These are phyloP conservation scores for Clanis bilineata DNA, from an alignment of 2,888 invertebrate genomes.

Conservation along the genomic window DNA sequence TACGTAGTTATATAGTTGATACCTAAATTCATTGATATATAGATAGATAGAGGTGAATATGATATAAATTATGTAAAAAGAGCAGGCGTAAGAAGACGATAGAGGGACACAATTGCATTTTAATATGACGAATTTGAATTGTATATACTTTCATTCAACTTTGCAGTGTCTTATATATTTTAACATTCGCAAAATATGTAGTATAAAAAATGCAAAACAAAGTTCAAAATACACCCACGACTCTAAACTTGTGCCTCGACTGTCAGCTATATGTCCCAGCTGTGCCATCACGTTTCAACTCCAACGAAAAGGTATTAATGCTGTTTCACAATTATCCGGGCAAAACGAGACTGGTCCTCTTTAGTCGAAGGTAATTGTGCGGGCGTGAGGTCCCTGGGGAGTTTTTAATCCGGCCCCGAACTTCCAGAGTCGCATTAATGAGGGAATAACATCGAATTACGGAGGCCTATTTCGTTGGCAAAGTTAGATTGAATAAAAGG, in stretches of 20 bases:
- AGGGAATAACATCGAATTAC: constrained; percentile 76
- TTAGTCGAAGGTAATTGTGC: constrained; percentile 49
- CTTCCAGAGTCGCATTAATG: constrained; percentile 71
- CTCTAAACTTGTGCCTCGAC: background rate
- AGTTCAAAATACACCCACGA: constrained; percentile 5
- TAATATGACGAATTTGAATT: too few relatives aligned
- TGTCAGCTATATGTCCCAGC: constrained; percentile 17
- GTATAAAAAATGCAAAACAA: background rate
- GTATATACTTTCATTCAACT: background rate
- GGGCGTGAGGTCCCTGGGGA: constrained; percentile 63
- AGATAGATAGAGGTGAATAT: too few relatives aligned
- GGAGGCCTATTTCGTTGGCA: constrained; percentile 60
- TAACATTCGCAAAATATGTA: background rate
- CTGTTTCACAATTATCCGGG: constrained; percentile 23
- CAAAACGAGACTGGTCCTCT: constrained; percentile 16
- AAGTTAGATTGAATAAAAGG: constrained; percentile 79
- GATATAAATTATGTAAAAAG: too few relatives aligned
- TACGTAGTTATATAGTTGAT: too few relatives aligned
- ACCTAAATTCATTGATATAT: too few relatives aligned
- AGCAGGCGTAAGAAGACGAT: too few relatives aligned
- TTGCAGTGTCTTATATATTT: background rate
- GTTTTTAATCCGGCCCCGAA: constrained; percentile 71
- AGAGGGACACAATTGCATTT: too few relatives aligned
- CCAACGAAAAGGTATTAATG: constrained; percentile 15
- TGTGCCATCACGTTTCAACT: constrained; percentile 2